A percentile compares a stretch with the other conserved stretches of the same genome.
Evolutionary conservation across 2,888 invertebrate genomes (phyloP).

Genomic region (Drosophila longiperda): DNA sequence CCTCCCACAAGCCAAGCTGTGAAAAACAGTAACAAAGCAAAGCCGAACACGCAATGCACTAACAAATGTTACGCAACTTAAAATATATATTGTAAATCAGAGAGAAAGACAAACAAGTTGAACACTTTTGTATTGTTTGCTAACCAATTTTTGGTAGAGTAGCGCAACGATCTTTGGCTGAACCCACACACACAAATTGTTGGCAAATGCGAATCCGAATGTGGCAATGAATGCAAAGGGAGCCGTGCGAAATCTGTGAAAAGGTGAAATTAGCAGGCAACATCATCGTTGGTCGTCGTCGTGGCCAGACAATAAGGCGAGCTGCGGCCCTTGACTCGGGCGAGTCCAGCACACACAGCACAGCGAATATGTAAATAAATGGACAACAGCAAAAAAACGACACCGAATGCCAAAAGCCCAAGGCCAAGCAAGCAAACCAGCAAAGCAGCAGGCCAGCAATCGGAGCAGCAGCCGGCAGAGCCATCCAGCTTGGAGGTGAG

Average conservation of each 20-base stretch:
- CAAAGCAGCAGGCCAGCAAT: conserved; percentile 26
- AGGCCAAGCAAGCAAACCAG: conserved; percentile 49
- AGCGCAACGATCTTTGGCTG: conserved; percentile 27
- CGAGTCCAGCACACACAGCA: conserved; percentile 35
- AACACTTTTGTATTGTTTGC: neutral
- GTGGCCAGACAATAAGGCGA: conserved; percentile 77
- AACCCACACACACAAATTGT: conserved; percentile 46
- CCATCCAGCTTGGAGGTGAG: conserved; percentile 17
- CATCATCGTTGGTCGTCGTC: conserved; percentile 39
- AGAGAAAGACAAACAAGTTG: neutral
- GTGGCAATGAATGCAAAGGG: conserved; percentile 23
- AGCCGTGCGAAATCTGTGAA: conserved; percentile 67
- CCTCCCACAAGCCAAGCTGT: conserved; percentile 65
- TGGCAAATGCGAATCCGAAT: conserved; percentile 24
- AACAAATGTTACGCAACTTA: neutral
- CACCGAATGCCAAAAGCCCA: conserved; percentile 54
- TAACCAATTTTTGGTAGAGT: neutral
- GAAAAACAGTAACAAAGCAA: neutral
- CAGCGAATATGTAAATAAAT: conserved; percentile 72
- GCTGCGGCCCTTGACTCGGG: conserved; percentile 72
- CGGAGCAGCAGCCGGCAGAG: conserved; percentile 34
- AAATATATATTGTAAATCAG: neutral
- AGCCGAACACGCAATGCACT: conserved; percentile 36
- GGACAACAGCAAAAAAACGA: conserved; percentile 51
- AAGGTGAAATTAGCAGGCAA: conserved; percentile 76